Conservation (phyloP, 2,113 vertebrate genomes). For the Anhinga anhinga region DNA sequence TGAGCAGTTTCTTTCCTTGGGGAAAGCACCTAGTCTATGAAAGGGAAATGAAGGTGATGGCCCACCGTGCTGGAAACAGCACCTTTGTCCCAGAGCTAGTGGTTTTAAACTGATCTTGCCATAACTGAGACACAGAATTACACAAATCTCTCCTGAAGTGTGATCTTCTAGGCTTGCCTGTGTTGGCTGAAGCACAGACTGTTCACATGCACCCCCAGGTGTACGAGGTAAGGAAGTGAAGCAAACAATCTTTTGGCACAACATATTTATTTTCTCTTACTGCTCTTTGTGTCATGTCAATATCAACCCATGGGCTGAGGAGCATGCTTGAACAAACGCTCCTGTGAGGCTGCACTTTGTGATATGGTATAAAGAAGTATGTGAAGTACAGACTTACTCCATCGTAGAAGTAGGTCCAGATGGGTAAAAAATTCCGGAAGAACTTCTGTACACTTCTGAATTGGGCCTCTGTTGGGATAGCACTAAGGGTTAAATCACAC, state of each 20-base stretch:
- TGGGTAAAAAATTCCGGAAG: background rate
- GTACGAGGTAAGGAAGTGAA: background rate
- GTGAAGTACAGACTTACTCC: background rate
- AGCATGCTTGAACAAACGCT: background rate
- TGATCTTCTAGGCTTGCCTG: background rate
- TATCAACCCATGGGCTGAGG: background rate
- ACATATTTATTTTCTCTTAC: background rate
- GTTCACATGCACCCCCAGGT: rapidly evolving
- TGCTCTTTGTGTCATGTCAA: rapidly evolving
- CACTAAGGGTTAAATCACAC: background rate
- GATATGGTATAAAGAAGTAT: rapidly evolving
- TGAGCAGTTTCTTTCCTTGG: background rate
- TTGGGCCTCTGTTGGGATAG: background rate
- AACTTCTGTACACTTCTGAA: background rate
- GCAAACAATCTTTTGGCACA: background rate
- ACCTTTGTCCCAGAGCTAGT: background rate
- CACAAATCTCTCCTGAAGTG: background rate
- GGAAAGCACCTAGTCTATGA: background rate
- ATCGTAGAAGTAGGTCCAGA: background rate
- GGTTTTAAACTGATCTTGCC: background rate
- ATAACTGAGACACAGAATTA: background rate
- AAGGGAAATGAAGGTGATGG: background rate
- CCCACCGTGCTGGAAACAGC: background rate
- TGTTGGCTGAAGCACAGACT: background rate
- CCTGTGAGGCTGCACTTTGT: background rate